These are phyloP conservation scores for Solea solea DNA, from an alignment of 2,113 vertebrate genomes.

Conservation along the genomic window DNA sequence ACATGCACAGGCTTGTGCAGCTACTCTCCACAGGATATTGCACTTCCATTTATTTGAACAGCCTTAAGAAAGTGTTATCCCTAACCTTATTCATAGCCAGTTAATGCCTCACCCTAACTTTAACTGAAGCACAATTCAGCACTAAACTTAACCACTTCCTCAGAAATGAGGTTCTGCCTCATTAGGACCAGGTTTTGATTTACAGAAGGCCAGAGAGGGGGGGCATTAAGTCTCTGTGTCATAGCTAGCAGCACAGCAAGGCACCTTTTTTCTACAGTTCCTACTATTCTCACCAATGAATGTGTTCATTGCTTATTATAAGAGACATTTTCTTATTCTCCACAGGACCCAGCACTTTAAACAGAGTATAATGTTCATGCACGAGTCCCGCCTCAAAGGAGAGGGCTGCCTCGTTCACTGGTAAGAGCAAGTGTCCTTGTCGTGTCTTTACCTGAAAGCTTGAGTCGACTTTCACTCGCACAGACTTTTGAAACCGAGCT, in stretches of 20 bases:
- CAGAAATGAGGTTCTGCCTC: no score
- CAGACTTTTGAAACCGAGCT: neutral
- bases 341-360: conserved; percentile 92
- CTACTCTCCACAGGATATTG: no score
- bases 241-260: no score
- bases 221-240: no score
- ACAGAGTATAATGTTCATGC: conserved; percentile 93
- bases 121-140: no score
- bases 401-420: conserved; percentile 95
- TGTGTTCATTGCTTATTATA: conserved; percentile 7
- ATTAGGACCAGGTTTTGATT: no score
- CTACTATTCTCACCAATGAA: neutral
- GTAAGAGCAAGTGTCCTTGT: conserved; percentile 74
- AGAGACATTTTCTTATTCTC: conserved; percentile 7
- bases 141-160: no score
- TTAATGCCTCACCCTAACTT: neutral
- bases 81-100: no score
- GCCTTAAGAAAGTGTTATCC: no score
- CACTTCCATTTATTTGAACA: no score
- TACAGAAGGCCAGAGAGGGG: no score
- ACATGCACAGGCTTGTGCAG: neutral
- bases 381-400: conserved; percentile 90
- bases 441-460: neutral
- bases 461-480: neutral
- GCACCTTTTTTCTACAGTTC: neutral